Conservation (phyloP, 2,113 vertebrate species). For the Aegotheles bennettii region DNA sequence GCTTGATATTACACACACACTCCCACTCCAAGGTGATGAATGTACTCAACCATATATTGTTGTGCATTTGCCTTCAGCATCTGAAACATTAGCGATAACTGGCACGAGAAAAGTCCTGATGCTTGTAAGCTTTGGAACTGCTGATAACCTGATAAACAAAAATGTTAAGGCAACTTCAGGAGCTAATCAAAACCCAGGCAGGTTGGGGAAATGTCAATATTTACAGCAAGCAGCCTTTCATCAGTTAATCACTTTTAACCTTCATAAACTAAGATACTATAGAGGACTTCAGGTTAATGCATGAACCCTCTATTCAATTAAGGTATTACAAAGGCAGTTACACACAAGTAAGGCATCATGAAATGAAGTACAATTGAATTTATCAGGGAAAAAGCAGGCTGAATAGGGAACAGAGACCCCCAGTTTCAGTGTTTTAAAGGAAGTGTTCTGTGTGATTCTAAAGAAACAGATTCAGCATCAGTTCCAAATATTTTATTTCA, state of each 20-base stretch:
- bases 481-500: constrained; percentile 80
- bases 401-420: constrained; percentile 34
- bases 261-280: constrained; percentile 55
- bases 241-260: constrained; percentile 72
- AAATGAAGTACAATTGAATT: constrained; percentile 61
- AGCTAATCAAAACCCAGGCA: constrained; percentile 56
- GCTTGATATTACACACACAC: not conserved
- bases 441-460: constrained; percentile 53
- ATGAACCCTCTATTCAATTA: constrained; percentile 61
- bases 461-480: constrained; percentile 65
- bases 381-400: constrained; percentile 47
- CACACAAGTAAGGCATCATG: constrained; percentile 34
- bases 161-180: constrained; percentile 58
- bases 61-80: not conserved
- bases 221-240: constrained; percentile 71
- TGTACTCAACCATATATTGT: not conserved
- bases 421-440: constrained; percentile 22
- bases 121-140: constrained; percentile 28
- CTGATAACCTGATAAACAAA: constrained; percentile 59
- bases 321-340: constrained; percentile 69
- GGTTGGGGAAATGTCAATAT: constrained; percentile 67
- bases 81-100: not conserved
- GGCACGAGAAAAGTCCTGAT: constrained; percentile 4
- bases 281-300: constrained; percentile 67
- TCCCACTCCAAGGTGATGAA: not conserved